Conservation (phyloP, 1,140 invertebrate species). For the Orchesella cincta region DNA sequence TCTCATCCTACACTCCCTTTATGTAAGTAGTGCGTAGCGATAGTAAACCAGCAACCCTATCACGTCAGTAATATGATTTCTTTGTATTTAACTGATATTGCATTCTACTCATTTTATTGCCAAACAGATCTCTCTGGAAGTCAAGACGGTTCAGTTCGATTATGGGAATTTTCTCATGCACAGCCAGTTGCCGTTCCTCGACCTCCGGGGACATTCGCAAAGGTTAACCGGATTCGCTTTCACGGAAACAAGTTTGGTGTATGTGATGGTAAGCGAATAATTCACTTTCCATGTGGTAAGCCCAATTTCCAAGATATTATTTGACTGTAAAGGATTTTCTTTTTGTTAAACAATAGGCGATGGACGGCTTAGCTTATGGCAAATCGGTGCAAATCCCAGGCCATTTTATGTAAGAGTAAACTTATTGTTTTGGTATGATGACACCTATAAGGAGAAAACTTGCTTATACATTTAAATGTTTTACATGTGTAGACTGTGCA, state of each 20-base stretch:
- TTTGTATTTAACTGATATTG: background rate
- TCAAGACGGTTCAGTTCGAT: conserved; percentile 93
- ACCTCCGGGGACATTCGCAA: conserved; percentile 86
- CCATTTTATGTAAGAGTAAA: conserved; percentile 88
- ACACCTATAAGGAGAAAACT: no score
- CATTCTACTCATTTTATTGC: background rate
- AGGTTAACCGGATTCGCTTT: conserved; percentile 93
- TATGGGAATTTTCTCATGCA: conserved; percentile 97
- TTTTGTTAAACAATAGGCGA: conserved; percentile 60
- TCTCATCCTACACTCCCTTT: conserved; percentile 91
- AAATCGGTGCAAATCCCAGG: conserved; percentile 80
- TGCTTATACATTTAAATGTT: no score
- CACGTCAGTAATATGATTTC: no score
- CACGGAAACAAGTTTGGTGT: conserved; percentile 99
- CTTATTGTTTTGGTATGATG: no score
- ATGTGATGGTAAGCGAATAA: conserved; percentile 69
- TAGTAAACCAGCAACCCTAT: no score
- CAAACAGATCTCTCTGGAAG: conserved; percentile 88
- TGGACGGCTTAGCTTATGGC: conserved; percentile 83
- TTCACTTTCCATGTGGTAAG: conserved; percentile 23
- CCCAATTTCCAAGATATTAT: no score
- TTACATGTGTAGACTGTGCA: conserved; percentile 77
- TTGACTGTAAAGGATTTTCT: no score
- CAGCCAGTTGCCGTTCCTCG: conserved; percentile 85
- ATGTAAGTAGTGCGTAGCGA: conserved; percentile 70